These are phyloP conservation scores for Corbicula japonica DNA, from an alignment of 2,888 invertebrate species.

Conservation along the genomic window DNA sequence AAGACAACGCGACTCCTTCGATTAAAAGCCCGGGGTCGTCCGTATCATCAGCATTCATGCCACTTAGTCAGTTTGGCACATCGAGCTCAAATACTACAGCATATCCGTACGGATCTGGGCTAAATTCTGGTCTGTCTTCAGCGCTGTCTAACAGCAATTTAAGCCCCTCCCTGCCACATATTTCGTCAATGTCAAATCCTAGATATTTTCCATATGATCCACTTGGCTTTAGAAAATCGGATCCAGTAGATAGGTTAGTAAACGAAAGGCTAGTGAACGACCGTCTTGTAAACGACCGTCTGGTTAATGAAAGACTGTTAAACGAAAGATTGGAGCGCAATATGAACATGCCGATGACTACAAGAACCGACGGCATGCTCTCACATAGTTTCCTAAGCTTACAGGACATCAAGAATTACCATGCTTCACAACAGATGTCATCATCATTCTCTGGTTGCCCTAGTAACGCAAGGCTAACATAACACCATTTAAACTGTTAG, in stretches of 20 bases:
- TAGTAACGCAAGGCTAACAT: conserved; percentile 78
- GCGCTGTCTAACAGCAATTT: conserved; percentile 78
- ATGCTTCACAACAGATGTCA: conserved; percentile 83
- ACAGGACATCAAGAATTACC: conserved; percentile 98
- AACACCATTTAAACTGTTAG: too few species aligned
- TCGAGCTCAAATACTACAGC: conserved; percentile 69
- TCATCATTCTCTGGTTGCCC: conserved; percentile 80
- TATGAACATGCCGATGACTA: conserved; percentile 78
- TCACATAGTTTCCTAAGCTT: conserved; percentile 88
- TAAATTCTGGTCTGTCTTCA: conserved; percentile 67
- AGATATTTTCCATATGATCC: conserved; percentile 94
- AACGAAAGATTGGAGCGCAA: conserved; percentile 74
- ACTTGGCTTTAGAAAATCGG: conserved; percentile 91
- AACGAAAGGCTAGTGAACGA: conserved; percentile 56
- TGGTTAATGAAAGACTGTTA: conserved; percentile 50
- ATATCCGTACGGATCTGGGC: conserved; percentile 69
- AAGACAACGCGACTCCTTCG: conserved; percentile 68
- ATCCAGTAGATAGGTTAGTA: conserved; percentile 48
- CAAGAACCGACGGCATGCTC: conserved; percentile 74
- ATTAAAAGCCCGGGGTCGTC: conserved; percentile 69
- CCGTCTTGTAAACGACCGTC: conserved; percentile 53
- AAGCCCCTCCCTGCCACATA: conserved; percentile 83
- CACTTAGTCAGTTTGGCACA: conserved; percentile 89
- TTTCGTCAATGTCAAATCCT: conserved; percentile 85
- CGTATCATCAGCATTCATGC: conserved; percentile 93